Percentiles rank a stretch among this genome's conserved stretches.
Conservation (phyloP, 2,797 vertebrate species). For the Coluber constrictor region DNA sequence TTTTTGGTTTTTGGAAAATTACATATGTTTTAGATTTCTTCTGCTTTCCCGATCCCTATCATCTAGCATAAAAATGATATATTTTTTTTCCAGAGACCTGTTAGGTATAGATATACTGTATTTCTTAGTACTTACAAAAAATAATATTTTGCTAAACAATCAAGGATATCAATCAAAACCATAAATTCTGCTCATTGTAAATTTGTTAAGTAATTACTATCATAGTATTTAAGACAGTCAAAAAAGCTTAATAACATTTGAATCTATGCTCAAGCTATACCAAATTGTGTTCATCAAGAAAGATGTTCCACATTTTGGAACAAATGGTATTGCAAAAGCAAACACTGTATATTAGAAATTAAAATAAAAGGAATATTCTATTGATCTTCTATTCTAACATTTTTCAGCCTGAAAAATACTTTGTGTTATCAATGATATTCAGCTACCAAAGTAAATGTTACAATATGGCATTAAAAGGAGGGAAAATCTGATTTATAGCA, state of each 20-base stretch:
- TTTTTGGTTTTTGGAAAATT: not conserved
- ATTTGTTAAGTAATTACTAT: not conserved
- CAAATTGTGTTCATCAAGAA: not conserved
- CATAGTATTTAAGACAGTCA: not conserved
- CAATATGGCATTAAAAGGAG: constrained; percentile 55
- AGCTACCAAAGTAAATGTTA: constrained; percentile 41
- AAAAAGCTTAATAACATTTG: not conserved
- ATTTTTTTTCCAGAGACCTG: not conserved
- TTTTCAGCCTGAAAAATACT: constrained; percentile 7
- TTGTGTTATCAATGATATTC: constrained; percentile 11
- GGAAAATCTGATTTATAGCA: constrained; percentile 58
- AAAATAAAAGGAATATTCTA: not conserved
- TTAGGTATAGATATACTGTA: not conserved
- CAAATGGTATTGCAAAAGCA: constrained; percentile 3
- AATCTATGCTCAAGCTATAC: not conserved
- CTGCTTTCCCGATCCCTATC: not conserved
- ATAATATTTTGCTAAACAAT: not conserved
- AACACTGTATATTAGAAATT: not conserved
- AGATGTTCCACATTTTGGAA: not conserved
- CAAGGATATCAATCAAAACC: accelerated
- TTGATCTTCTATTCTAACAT: constrained; percentile 24
- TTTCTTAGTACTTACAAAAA: not conserved
- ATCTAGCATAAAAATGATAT: not conserved
- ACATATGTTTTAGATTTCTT: not conserved
- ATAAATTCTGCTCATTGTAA: not conserved